Percentiles rank a stretch among this genome's conserved stretches.
phyloP scores from a whole-genome alignment of 2,113 vertebrate species.

The Bubalus kerabau region DNA sequence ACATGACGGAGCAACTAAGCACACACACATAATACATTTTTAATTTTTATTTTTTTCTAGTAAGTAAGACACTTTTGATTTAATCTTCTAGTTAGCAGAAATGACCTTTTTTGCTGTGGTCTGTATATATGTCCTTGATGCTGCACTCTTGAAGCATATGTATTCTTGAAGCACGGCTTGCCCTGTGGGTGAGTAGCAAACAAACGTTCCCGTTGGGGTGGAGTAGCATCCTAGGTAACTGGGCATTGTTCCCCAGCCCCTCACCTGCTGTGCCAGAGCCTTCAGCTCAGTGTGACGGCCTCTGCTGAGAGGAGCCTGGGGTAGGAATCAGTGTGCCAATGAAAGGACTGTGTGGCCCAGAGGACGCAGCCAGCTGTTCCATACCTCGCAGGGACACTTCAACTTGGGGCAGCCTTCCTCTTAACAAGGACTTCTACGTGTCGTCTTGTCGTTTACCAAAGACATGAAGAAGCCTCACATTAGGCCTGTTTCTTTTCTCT shows the following conservation, averaged over 20 bases:
- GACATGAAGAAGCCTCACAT: background rate
- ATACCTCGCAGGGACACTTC: background rate
- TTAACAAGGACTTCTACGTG: background rate
- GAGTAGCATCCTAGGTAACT: background rate
- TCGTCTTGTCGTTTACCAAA: background rate
- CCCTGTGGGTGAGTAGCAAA: background rate
- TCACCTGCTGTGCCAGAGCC: slow-evolving; percentile 18
- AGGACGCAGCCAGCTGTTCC: background rate
- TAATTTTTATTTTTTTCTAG: background rate
- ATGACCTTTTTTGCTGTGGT: background rate
- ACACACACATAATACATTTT: background rate
- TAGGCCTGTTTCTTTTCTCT: background rate
- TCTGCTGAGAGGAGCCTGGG: slow-evolving; percentile 19
- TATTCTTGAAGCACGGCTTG: background rate
- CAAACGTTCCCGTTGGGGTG: background rate
- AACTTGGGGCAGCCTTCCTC: background rate
- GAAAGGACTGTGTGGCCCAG: background rate
- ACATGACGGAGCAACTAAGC: background rate
- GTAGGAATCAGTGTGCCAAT: slow-evolving; percentile 1
- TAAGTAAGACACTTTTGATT: background rate
- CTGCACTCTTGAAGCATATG: background rate
- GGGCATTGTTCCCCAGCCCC: background rate
- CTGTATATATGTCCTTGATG: background rate
- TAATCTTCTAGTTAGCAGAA: background rate
- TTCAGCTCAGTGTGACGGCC: slow-evolving; percentile 37